Evolutionary conservation across 2,797 vertebrate species (phyloP).

Genomic region (Ctenopoma multispine): DNA sequence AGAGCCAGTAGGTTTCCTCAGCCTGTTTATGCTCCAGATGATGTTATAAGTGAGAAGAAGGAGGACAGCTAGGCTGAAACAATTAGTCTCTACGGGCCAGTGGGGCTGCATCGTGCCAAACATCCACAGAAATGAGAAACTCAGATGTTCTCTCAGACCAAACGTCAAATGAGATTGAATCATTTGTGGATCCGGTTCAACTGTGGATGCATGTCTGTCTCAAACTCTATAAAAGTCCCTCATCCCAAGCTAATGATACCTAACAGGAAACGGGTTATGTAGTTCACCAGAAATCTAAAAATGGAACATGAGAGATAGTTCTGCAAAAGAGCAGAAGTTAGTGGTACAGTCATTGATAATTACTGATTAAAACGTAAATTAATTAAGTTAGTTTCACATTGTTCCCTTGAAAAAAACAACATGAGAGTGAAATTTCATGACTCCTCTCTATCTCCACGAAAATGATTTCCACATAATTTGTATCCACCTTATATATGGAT

Average conservation of each 20-base stretch:
- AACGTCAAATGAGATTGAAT: conserved; percentile 70
- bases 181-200: conserved; percentile 70
- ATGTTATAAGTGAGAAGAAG: conserved; percentile 53
- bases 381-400: background rate
- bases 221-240: conserved; percentile 44
- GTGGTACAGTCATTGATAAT: background rate
- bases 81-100: conserved; percentile 65
- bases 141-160: conserved; percentile 67
- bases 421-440: background rate
- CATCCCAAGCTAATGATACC: background rate
- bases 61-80: conserved; percentile 58
- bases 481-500: conserved; percentile 3
- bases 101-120: conserved; percentile 35
- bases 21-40: conserved; percentile 69
- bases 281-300: conserved; percentile 19
- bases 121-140: conserved; percentile 52
- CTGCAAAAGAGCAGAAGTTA: background rate
- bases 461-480: conserved; percentile 14
- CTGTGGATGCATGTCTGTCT: conserved; percentile 41
- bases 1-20: conserved; percentile 62
- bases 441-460: no score
- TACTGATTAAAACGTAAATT: background rate
- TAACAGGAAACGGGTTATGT: conserved; percentile 24
- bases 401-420: background rate
- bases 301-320: conserved; percentile 4